Conservation (phyloP, 2,797 vertebrate genomes). For the Poecilia gillii region DNA sequence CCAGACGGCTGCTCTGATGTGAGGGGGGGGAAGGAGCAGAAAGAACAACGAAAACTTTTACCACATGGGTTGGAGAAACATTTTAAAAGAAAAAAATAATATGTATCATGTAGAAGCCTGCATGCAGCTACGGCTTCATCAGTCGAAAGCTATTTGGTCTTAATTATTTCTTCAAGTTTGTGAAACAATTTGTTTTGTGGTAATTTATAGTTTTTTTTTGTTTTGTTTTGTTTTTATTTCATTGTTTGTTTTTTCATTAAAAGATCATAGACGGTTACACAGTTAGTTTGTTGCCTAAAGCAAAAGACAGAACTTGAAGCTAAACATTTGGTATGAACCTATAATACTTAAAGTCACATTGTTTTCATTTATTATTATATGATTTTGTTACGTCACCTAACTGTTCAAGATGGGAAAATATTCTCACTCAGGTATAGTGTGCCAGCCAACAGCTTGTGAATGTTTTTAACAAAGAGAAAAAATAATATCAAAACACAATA, state of each 20-base stretch:
- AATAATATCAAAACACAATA: slow-evolving; percentile 74
- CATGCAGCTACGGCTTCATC: slow-evolving; percentile 95
- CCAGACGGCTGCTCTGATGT: slow-evolving; percentile 51
- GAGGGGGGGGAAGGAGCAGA: slow-evolving; percentile 64
- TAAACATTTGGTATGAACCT: slow-evolving; percentile 86
- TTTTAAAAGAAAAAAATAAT: slow-evolving; percentile 62
- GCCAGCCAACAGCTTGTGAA: slow-evolving; percentile 99
- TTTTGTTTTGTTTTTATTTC: slow-evolving; percentile 54
- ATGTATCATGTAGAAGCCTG: slow-evolving; percentile 92
- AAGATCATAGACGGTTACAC: slow-evolving; percentile 88
- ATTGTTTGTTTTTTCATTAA: slow-evolving; percentile 83
- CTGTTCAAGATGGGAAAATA: slow-evolving; percentile 95
- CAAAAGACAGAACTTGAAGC: slow-evolving; percentile 94
- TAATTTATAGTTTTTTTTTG: slow-evolving; percentile 78
- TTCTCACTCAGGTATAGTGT: slow-evolving; percentile 99
- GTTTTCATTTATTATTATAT: slow-evolving; percentile 84
- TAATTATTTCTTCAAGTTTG: slow-evolving; percentile 95
- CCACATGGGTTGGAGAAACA: slow-evolving; percentile 51
- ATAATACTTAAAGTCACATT: slow-evolving; percentile 90
- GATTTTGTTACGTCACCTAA: slow-evolving; percentile 93
- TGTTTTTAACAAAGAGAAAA: slow-evolving; percentile 95
- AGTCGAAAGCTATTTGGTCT: slow-evolving; percentile 97
- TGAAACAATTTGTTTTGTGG: slow-evolving; percentile 94
- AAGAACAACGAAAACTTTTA: slow-evolving; percentile 68
- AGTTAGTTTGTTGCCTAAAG: slow-evolving; percentile 80